Conservation (phyloP, 1,140 invertebrate species). For the Brachystomella parvula region DNA sequence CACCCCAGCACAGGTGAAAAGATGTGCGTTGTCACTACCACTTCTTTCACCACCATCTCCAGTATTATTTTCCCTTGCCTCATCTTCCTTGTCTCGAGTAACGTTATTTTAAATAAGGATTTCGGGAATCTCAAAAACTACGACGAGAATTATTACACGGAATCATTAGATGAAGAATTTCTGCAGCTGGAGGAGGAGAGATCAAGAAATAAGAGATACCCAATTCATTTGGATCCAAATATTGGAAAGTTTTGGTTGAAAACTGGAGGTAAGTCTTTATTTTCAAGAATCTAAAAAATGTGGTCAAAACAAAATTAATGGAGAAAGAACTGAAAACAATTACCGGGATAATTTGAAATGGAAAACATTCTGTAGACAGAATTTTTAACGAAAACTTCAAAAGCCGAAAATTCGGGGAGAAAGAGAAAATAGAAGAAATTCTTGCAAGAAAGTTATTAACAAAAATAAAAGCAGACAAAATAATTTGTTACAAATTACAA, state of each 20-base stretch:
- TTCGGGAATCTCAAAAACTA: too few relatives aligned
- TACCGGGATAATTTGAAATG: not conserved
- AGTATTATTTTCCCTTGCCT: too few relatives aligned
- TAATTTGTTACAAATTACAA: not conserved
- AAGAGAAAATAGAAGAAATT: not conserved
- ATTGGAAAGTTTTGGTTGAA: not conserved
- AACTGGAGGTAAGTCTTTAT: not conserved
- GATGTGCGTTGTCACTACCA: too few relatives aligned
- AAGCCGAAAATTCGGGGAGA: not conserved
- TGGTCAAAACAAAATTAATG: not conserved
- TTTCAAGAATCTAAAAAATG: not conserved
- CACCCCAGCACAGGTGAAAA: too few relatives aligned
- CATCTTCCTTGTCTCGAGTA: too few relatives aligned
- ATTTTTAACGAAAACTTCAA: not conserved
- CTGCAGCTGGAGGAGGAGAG: not conserved
- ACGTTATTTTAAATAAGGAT: too few relatives aligned
- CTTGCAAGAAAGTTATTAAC: not conserved
- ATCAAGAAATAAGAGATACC: conserved; percentile 7
- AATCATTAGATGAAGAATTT: too few relatives aligned
- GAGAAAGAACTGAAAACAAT: not conserved
- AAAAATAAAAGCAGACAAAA: not conserved
- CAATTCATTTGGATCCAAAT: conserved; percentile 2
- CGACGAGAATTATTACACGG: too few relatives aligned
- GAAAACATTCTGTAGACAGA: not conserved
- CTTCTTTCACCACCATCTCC: too few relatives aligned